Evolutionary conservation across 1,140 invertebrate species (phyloP).

Genomic region (Brachionus manjavacas): DNA sequence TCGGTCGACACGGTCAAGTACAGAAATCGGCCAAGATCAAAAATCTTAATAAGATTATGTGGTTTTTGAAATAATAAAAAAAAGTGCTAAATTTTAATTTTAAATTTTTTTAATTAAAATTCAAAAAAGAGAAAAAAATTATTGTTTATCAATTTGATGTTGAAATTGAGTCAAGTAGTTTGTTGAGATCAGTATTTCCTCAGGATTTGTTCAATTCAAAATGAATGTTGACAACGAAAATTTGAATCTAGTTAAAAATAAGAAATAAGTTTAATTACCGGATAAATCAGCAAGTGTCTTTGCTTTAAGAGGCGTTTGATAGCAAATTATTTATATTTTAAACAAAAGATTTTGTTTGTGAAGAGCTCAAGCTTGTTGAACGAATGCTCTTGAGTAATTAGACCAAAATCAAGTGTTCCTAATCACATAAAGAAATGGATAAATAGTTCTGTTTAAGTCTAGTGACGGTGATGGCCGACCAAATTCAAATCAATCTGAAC

Average conservation of each 20-base stretch:
- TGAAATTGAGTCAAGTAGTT: background rate
- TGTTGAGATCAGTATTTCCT: background rate
- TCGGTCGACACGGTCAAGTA: too few species aligned
- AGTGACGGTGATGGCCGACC: background rate
- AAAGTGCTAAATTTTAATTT: background rate
- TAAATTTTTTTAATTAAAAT: background rate
- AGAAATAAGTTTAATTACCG: background rate
- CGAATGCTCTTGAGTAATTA: conserved; percentile 3
- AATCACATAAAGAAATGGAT: background rate
- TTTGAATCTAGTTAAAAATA: background rate
- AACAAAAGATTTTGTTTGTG: conserved; percentile 9
- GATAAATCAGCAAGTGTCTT: conserved; percentile 21
- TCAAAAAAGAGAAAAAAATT: background rate
- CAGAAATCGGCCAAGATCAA: background rate
- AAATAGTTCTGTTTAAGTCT: background rate
- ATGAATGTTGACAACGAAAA: background rate
- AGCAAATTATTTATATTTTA: conserved; percentile 7
- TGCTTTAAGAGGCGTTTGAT: background rate
- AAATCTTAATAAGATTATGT: too few species aligned
- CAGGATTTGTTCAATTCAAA: background rate
- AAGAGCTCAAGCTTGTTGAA: background rate
- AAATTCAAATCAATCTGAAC: background rate
- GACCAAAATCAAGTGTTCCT: conserved; percentile 17
- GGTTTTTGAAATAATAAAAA: background rate
- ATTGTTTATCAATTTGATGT: background rate